phyloP scores from a whole-genome alignment of 64 coral and sea anemone species.

The Exaiptasia diaphana region DNA sequence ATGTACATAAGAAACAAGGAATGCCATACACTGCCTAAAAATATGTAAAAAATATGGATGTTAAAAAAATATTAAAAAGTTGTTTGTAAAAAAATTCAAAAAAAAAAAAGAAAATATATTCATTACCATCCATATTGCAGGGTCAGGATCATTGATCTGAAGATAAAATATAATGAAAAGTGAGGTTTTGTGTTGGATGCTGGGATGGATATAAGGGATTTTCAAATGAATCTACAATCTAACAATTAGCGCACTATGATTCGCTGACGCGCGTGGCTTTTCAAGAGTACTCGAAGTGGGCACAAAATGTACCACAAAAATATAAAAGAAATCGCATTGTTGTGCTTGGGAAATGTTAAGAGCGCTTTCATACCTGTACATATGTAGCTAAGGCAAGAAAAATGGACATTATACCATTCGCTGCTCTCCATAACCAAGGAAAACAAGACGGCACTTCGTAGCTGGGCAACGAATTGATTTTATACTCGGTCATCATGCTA shows the following conservation, averaged over 20 bases:
- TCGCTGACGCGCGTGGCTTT: too few relatives aligned
- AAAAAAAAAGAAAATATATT: too few relatives aligned
- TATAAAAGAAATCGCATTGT: too few relatives aligned
- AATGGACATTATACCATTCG: slow-evolving; percentile 47
- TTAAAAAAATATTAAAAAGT: not conserved
- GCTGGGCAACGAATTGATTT: not conserved
- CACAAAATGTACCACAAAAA: too few relatives aligned
- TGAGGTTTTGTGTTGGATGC: too few relatives aligned
- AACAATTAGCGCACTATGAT: too few relatives aligned
- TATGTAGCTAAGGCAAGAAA: slow-evolving; percentile 50
- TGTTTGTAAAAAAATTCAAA: too few relatives aligned
- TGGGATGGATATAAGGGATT: too few relatives aligned
- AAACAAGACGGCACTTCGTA: not conserved
- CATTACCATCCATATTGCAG: slow-evolving; percentile 55
- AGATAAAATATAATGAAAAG: not conserved
- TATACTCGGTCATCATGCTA: slow-evolving; percentile 13
- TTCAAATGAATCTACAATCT: too few relatives aligned
- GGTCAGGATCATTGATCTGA: slow-evolving; percentile 65
- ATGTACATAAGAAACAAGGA: slow-evolving; percentile 24
- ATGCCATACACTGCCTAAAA: slow-evolving; percentile 47
- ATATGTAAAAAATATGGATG: not conserved
- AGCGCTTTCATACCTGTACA: slow-evolving; percentile 54
- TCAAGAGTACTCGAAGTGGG: too few relatives aligned
- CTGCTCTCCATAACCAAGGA: slow-evolving; percentile 47
- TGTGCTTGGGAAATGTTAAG: too few relatives aligned